Evolutionary conservation across 2,797 vertebrate species (phyloP), one percentile per base, ranked within the genome.

Genomic region (Morus bassanus): DNA sequence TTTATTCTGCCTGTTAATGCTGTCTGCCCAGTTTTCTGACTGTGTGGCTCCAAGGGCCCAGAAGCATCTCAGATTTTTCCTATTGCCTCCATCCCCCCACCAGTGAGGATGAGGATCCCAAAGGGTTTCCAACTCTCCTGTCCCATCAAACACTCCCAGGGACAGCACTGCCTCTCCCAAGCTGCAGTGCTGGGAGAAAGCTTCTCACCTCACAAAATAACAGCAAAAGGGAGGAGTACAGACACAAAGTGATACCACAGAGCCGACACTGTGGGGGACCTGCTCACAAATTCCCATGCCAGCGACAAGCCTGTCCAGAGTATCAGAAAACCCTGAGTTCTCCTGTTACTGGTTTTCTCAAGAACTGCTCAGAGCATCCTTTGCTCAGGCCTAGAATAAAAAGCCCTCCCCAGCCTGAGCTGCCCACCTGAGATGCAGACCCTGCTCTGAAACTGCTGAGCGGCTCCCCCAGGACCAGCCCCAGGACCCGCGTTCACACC

Each of bases 221-320:
- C 67, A 31, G 50, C 37, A 48, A 24, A 77, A 83, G 24, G 45
- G 27, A 73, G 54, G 77, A 60, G 51, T 2, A 31, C 5, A 5
- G 70, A 48, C 35, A 18, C 24, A 24, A 53, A 54, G 25, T 0
- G 31, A 43, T 5, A 10, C 18, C 28, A 23, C n/a, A 14, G 50
- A 68, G 61, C 39, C 3, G 4, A 37, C 4, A 8, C 39, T 1
- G 18, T 10, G 14, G 1, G 1, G n/a, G 56, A 69, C 31, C 35
- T 14, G 23, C 63, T 43, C 57, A 48, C 50, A n/a, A 27, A 63
- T 43, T 31, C 77, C 39, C 61, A 45, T 6, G 0, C 28, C n/a
- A 28, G 56, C 0, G 0, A 37, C 7, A 4, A 78, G 28, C 24
- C n/a, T 31, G 11, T 5, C 23, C 35, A 31, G 30, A 41, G 25